Percentiles rank a stretch among this genome's conserved stretches.
phyloP scores from a whole-genome alignment of 1,140 invertebrate genomes.

The Trichonephila clavipes region DNA sequence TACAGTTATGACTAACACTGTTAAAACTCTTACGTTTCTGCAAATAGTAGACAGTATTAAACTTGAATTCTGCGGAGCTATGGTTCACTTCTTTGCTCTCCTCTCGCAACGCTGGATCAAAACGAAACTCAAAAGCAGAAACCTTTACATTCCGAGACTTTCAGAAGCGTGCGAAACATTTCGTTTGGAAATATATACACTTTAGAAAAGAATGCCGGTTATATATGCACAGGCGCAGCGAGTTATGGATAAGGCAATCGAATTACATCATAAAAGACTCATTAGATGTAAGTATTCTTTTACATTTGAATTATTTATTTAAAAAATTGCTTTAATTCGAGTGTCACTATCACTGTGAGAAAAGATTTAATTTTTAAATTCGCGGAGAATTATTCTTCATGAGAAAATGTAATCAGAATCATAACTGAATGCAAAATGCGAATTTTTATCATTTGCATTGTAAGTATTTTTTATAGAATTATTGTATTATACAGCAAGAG shows the following conservation, averaged over 20 bases:
- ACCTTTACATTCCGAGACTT: background rate
- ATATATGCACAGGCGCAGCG: background rate
- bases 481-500: too few species aligned
- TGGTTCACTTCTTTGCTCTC: background rate
- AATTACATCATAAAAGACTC: background rate
- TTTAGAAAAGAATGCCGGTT: background rate
- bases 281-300: background rate
- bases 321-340: background rate
- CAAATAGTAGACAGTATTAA: background rate
- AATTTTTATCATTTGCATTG: too few species aligned
- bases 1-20: background rate
- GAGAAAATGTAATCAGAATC: too few species aligned
- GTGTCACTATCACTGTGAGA: too few species aligned
- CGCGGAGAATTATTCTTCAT: too few species aligned
- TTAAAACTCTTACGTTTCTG: background rate
- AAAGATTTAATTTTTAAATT: too few species aligned
- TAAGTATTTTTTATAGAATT: too few species aligned
- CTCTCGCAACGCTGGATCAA: background rate
- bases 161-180: background rate
- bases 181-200: too few species aligned
- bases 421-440: too few species aligned
- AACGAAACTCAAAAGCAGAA: background rate
- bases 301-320: background rate
- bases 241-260: background rate
- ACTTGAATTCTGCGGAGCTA: background rate